phyloP scores from a whole-genome alignment of 2,797 vertebrate genomes.

The Craterocephalus amniculus region DNA sequence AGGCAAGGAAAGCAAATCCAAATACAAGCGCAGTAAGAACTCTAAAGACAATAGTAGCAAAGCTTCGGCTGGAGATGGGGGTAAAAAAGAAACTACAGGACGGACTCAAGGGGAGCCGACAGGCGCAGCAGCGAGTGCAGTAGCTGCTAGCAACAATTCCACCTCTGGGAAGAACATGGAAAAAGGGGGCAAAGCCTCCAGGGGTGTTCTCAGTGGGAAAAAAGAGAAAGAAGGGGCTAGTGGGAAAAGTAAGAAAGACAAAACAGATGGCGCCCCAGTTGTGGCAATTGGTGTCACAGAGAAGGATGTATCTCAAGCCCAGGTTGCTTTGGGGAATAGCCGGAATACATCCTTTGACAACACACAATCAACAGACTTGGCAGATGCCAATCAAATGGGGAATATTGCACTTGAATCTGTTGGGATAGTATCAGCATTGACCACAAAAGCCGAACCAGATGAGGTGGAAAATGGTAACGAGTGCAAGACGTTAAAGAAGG shows the following conservation, averaged over 20 bases:
- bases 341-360: slow-evolving; percentile 90
- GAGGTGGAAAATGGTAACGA: slow-evolving; percentile 91
- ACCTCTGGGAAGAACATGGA: slow-evolving; percentile 89
- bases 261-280: slow-evolving; percentile 87
- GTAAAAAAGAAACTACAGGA: slow-evolving; percentile 93
- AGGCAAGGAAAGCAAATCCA: slow-evolving; percentile 98
- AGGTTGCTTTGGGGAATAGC: slow-evolving; percentile 86
- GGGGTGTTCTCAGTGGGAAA: slow-evolving; percentile 90
- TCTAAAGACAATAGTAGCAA: slow-evolving; percentile 95
- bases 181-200: slow-evolving; percentile 91
- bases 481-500: slow-evolving; percentile 94
- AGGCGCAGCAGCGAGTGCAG: slow-evolving; percentile 80
- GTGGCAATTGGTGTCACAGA: slow-evolving; percentile 83
- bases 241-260: slow-evolving; percentile 98
- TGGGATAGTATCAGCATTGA: slow-evolving; percentile 91
- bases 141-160: slow-evolving; percentile 78
- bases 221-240: slow-evolving; percentile 94
- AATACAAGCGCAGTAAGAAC: slow-evolving; percentile 99
- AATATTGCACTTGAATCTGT: slow-evolving; percentile 96
- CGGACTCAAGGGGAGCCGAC: slow-evolving; percentile 89
- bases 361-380: slow-evolving; percentile 88
- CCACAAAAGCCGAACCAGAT: slow-evolving; percentile 93
- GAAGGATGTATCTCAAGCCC: slow-evolving; percentile 89
- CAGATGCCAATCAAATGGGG: slow-evolving; percentile 92
- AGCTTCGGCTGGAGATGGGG: slow-evolving; percentile 88